A percentile compares a stretch with the other conserved stretches of the same genome.
Conservation (phyloP, 37 sponge, comb jelly and placozoan species). For the Amphimedon queenslandica region DNA sequence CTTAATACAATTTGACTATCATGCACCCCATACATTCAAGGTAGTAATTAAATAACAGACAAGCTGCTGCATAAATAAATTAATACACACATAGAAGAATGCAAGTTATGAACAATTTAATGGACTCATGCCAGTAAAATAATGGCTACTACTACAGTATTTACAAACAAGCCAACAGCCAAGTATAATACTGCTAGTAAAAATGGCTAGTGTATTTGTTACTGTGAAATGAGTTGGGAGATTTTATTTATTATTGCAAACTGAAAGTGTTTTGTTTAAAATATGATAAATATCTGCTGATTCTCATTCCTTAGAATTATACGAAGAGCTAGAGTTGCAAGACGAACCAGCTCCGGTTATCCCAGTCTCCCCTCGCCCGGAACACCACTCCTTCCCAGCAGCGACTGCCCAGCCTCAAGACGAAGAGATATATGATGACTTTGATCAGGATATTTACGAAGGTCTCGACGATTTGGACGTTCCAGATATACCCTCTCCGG, state of each 20-base stretch:
- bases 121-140: neutral
- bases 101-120: neutral
- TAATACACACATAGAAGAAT: neutral
- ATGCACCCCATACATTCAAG: neutral
- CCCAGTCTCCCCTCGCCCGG: constrained; percentile 29
- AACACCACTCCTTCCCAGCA: neutral
- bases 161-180: too few relatives aligned
- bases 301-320: constrained; percentile 29
- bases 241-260: too few relatives aligned
- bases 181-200: too few relatives aligned
- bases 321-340: constrained; percentile 17
- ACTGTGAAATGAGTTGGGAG: too few relatives aligned
- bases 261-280: too few relatives aligned
- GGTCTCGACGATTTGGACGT: constrained; percentile 47
- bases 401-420: neutral
- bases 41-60: too few relatives aligned
- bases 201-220: too few relatives aligned
- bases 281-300: too few relatives aligned
- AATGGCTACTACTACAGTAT: neutral
- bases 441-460: constrained; percentile 69
- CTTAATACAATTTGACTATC: neutral
- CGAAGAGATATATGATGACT: constrained; percentile 8
- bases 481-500: constrained; percentile 12
- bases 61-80: neutral
- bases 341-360: neutral